Conservation (phyloP, 2,888 invertebrate genomes). For the Synanthedon formicaeformis region DNA sequence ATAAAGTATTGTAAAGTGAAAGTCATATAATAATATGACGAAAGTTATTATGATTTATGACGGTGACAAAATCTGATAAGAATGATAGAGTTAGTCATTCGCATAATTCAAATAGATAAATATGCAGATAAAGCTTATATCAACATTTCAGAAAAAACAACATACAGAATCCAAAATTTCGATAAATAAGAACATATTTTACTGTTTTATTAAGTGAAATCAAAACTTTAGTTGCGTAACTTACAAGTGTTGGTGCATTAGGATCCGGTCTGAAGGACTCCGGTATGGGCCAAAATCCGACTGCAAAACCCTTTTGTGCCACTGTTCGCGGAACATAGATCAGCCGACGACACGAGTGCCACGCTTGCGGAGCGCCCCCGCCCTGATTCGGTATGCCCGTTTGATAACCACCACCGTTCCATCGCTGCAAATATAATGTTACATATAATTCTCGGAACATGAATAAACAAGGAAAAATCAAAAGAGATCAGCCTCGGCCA, state of each 20-base stretch:
- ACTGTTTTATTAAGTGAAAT: neutral
- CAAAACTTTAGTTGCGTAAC: conserved; percentile 11
- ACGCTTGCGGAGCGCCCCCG: conserved; percentile 74
- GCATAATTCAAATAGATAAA: too few relatives aligned
- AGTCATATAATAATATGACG: too few relatives aligned
- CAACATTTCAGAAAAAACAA: neutral
- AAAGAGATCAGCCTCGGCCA: too few relatives aligned
- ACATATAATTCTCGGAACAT: too few relatives aligned
- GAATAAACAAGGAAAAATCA: too few relatives aligned
- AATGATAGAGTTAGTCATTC: too few relatives aligned
- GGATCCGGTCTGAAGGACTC: conserved; percentile 98
- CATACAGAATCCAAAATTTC: neutral
- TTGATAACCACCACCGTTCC: conserved; percentile 58
- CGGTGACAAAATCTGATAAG: too few relatives aligned
- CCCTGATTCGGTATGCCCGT: conserved; percentile 39
- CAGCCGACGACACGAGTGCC: conserved; percentile 88
- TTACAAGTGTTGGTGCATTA: conserved; percentile 82
- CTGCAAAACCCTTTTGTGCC: conserved; percentile 90
- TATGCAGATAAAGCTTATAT: neutral
- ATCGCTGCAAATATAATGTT: conserved; percentile 29
- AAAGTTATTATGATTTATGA: too few relatives aligned
- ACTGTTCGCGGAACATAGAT: conserved; percentile 94
- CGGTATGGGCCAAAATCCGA: conserved; percentile 98
- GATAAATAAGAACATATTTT: conserved; percentile 2
- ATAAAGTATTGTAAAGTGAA: too few relatives aligned